Evolutionary conservation across 1,140 invertebrate genomes (phyloP).

Genomic region (Oscheius sp.): DNA sequence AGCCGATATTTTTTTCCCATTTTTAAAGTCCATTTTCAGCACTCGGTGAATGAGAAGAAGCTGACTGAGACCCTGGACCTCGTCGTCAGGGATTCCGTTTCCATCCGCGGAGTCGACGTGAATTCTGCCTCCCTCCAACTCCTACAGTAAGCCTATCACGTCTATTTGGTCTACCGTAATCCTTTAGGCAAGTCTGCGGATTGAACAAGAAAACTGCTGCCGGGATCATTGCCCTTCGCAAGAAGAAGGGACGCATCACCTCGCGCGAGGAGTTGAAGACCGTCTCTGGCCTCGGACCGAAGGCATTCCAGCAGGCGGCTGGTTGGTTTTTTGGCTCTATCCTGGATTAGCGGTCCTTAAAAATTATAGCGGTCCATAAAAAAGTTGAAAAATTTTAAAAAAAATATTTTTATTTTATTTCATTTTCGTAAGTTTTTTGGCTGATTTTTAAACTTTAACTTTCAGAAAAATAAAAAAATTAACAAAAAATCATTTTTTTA

Average conservation of each 20-base stretch:
- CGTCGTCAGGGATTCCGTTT: conserved; percentile 75
- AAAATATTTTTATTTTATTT: conserved; percentile 7
- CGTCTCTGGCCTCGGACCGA: conserved; percentile 76
- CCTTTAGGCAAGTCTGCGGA: conserved; percentile 75
- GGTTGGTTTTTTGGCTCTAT: conserved; percentile 82
- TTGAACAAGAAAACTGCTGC: conserved; percentile 73
- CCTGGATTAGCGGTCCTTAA: too few relatives aligned
- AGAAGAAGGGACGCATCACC: conserved; percentile 71
- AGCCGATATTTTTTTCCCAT: too few relatives aligned
- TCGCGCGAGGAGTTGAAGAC: conserved; percentile 73
- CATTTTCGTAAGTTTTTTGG: too few relatives aligned
- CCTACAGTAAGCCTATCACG: conserved; percentile 68
- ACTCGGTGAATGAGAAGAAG: conserved; percentile 77
- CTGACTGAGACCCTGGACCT: conserved; percentile 74
- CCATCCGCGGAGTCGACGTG: conserved; percentile 84
- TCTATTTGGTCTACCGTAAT: conserved; percentile 16
- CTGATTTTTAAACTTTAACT: too few relatives aligned
- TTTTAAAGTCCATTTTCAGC: conserved; percentile 66
- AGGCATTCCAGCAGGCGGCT: conserved; percentile 81
- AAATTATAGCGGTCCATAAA: too few relatives aligned
- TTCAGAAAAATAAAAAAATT: too few relatives aligned
- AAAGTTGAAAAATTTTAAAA: conserved; percentile 64
- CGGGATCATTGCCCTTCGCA: conserved; percentile 75
- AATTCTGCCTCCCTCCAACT: conserved; percentile 79
- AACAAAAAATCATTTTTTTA: too few relatives aligned